Percentiles rank a stretch among this genome's conserved stretches.
phyloP scores from a whole-genome alignment of 2,797 vertebrate genomes.

The Avahi laniger region DNA sequence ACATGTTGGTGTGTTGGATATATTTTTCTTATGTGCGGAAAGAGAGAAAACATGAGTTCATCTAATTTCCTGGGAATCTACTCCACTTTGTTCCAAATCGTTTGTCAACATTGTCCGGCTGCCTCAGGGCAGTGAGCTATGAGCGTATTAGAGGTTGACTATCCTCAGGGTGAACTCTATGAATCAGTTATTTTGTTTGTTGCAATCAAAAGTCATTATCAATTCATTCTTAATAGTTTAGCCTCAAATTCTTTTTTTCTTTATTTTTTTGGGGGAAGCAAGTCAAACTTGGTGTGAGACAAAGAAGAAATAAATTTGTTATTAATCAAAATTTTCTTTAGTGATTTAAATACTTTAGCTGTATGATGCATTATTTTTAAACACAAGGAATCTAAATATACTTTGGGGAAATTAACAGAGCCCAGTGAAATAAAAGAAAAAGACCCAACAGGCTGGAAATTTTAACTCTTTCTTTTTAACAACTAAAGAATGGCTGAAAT shows the following conservation, averaged over 20 bases:
- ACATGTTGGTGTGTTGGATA: not conserved
- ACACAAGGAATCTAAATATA: constrained; percentile 27
- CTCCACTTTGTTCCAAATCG: constrained; percentile 32
- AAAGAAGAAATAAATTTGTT: constrained; percentile 30
- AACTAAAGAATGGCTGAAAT: constrained; percentile 36
- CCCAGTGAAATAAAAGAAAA: constrained; percentile 70
- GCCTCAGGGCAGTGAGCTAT: not conserved
- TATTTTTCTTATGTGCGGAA: not conserved
- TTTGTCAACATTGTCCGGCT: not conserved
- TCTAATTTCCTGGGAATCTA: not conserved
- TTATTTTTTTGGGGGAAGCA: not conserved
- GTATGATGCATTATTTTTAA: not conserved
- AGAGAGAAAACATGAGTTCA: constrained; percentile 7
- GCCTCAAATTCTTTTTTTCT: not conserved
- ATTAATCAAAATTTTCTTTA: constrained; percentile 3
- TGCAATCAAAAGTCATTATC: constrained; percentile 46
- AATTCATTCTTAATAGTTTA: constrained; percentile 36
- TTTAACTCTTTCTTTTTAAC: constrained; percentile 66
- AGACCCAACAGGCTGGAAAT: not conserved
- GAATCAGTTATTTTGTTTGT: constrained; percentile 30
- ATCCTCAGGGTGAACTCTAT: not conserved
- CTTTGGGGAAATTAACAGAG: constrained; percentile 44
- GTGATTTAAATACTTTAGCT: constrained; percentile 15
- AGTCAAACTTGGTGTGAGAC: not conserved
- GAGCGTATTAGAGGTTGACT: not conserved